Percentiles rank a stretch among this genome's conserved stretches.
These are phyloP conservation scores for Diphyllodes magnificus DNA, from an alignment of 2,113 vertebrate species.

Conservation along the genomic window DNA sequence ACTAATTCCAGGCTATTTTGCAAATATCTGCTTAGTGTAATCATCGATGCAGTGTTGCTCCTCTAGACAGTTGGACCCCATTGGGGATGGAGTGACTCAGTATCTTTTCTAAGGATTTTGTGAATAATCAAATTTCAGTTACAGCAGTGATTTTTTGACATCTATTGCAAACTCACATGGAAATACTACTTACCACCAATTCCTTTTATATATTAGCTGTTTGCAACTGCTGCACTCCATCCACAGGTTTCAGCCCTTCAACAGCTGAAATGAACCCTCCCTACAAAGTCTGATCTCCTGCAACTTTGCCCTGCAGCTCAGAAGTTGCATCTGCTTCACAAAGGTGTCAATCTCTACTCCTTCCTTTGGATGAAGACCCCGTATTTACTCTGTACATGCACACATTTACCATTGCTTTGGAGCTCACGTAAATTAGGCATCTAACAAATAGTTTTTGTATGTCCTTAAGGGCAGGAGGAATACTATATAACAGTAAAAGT, in stretches of 20 bases:
- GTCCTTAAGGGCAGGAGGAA: neutral
- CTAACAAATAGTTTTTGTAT: neutral
- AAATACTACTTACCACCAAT: neutral
- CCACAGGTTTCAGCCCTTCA: neutral
- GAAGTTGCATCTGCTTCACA: neutral
- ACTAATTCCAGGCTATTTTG: neutral
- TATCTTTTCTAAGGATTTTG: neutral
- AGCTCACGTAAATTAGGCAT: neutral
- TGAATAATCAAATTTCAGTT: neutral
- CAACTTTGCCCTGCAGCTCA: neutral
- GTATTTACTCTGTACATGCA: neutral
- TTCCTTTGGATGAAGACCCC: neutral
- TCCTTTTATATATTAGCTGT: neutral
- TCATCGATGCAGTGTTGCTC: neutral
- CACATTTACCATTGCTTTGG: neutral
- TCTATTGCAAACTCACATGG: neutral
- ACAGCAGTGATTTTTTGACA: neutral
- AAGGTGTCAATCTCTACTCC: neutral
- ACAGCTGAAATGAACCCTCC: neutral
- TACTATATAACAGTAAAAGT: neutral
- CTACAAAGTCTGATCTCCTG: neutral
- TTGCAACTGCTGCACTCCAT: neutral
- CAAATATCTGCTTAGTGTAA: neutral
- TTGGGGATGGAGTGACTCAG: accelerated
- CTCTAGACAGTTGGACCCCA: neutral